Base-by-base conservation (phyloP, 2,888 invertebrate genomes). In the Protula sp. region DNA sequence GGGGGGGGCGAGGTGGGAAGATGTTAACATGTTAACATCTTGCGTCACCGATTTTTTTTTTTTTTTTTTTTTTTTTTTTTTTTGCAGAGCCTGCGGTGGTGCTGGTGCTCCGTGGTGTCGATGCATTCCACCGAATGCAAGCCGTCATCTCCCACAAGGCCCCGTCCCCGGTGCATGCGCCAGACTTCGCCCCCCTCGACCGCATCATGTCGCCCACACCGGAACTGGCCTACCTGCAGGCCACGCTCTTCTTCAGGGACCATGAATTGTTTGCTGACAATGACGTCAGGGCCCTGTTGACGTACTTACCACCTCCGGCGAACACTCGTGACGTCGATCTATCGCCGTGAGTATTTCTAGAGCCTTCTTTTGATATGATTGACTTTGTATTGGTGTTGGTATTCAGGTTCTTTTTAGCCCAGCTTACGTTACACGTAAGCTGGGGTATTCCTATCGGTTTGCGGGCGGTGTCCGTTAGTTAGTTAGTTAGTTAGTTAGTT, bases 41-140 rank as follows among this genome's bases (percentile, higher is more conserved):
- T 19, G 19, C 38, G 9, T 38, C 38, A 14, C 9, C 9, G 38
- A 38, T 38, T 38, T 38, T 19, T 14, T 38, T 5, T 26, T 50
- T 50, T 50, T 4, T 24, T 29, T 9, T 28, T n/a, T n/a, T 38
- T 19, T 14, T 38, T 5, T 26, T 50, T 50, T 50, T 4, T 24
- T 29, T 9, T 28, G 9, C 68, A 77, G 77, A 74, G 54, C 77
- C 78, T 30, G 75, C 74, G 4, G 58, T 78, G 24, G 69, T 77
- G 1, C 55, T 77, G 28, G 73, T 69, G 1, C 57, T 78, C 1
- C 59, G 78, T 47, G 74, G 75, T 9, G 71, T 77, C 2, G 70
- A 74, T 63, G 76, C 72, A 24, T 75, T 74, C 64, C 58, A 66
- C 45, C 68, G 67, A n/a, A 62, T 77, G 29, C 66, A 69, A 24